Evolutionary conservation across 2,113 vertebrate genomes (phyloP).

Genomic region (Cinclus mexicanus): DNA sequence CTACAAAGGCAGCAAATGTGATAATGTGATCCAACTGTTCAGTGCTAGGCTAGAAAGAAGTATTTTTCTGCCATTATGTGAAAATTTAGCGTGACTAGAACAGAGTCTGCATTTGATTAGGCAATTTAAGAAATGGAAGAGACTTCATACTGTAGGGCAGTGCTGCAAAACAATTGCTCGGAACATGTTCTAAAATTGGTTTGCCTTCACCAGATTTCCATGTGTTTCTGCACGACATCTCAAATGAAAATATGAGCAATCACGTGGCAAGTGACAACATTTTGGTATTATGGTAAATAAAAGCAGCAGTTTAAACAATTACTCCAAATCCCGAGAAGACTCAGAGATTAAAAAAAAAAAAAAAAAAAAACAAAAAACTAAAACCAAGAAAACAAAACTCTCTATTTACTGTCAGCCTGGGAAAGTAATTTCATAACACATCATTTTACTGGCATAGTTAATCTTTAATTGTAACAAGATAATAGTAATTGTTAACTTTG

Average conservation of each 20-base stretch:
- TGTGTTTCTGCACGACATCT: conserved; percentile 48
- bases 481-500: conserved; percentile 23
- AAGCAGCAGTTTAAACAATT: conserved; percentile 28
- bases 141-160: conserved; percentile 74
- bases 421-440: conserved; percentile 18
- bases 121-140: conserved; percentile 72
- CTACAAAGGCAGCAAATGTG: conserved; percentile 53
- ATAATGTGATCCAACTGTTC: conserved; percentile 66
- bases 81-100: conserved; percentile 82
- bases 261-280: conserved; percentile 32
- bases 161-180: conserved; percentile 73
- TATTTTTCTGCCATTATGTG: conserved; percentile 68
- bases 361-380: too few species aligned
- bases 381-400: neutral
- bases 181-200: conserved; percentile 79
- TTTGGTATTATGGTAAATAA: conserved; percentile 54
- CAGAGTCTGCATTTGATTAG: conserved; percentile 75
- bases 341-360: neutral
- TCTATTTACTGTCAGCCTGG: conserved; percentile 1
- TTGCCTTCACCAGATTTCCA: conserved; percentile 66
- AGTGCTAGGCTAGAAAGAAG: conserved; percentile 52
- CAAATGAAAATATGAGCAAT: conserved; percentile 51
- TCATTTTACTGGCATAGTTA: neutral
- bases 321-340: conserved; percentile 18
- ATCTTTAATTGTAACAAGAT: conserved; percentile 53